A percentile compares a stretch with the other conserved stretches of the same genome.
Conservation (phyloP, 2,888 invertebrate genomes). For the Caprella mutica region DNA sequence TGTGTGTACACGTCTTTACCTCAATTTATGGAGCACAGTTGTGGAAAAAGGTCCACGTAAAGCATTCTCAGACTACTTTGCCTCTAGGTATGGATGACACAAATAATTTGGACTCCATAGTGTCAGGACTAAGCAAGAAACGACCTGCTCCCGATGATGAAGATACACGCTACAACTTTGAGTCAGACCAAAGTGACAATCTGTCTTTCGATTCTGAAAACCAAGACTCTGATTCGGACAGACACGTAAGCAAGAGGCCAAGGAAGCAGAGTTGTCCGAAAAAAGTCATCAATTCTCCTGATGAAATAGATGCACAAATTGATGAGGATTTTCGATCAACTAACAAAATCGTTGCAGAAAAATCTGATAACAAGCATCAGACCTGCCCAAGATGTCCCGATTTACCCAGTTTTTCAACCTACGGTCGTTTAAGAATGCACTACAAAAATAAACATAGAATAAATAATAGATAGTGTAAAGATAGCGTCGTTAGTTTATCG, state of each 20-base stretch:
- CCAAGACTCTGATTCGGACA: slow-evolving; percentile 23
- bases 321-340: no score
- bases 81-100: no score
- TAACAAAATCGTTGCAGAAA: no score
- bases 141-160: slow-evolving; percentile 12
- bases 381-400: slow-evolving; percentile 24
- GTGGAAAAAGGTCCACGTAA: slow-evolving; percentile 25
- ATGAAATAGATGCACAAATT: no score
- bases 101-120: slow-evolving; percentile 25
- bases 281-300: slow-evolving; percentile 22
- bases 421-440: slow-evolving; percentile 22
- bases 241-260: slow-evolving; percentile 23
- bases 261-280: slow-evolving; percentile 32
- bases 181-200: not conserved
- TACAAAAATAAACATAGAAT: slow-evolving; percentile 16
- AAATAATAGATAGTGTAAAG: no score
- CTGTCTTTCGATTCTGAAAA: not conserved
- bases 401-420: slow-evolving; percentile 22
- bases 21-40: slow-evolving; percentile 33
- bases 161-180: no score
- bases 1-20: slow-evolving; percentile 32
- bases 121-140: slow-evolving; percentile 27
- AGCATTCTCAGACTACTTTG: slow-evolving; percentile 14
- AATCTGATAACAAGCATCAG: slow-evolving; percentile 8
- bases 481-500: no score